These are phyloP conservation scores for Anolis sagrei DNA, from an alignment of 2,113 vertebrate genomes.

Conservation along the genomic window DNA sequence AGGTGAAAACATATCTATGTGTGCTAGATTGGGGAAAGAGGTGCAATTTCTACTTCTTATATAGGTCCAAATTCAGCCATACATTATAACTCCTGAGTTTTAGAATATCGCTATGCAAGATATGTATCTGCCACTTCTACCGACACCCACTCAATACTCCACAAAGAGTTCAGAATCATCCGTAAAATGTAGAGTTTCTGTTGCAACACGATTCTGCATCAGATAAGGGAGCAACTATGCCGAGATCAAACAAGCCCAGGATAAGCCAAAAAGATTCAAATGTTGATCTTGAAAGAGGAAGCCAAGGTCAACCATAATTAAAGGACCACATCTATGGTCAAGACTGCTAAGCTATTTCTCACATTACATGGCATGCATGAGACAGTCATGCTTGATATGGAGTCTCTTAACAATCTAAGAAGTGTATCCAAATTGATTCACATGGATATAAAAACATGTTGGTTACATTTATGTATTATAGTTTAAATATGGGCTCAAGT, in stretches of 20 bases:
- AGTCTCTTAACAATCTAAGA: too few relatives aligned
- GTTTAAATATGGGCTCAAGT: too few relatives aligned
- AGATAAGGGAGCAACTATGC: not conserved
- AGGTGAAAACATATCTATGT: not conserved
- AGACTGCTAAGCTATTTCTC: not conserved
- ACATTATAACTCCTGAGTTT: not conserved
- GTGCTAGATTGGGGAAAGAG: not conserved
- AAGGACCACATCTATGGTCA: not conserved
- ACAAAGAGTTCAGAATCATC: not conserved
- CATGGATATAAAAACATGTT: not conserved
- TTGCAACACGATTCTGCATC: not conserved
- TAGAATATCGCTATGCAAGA: not conserved
- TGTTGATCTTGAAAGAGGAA: not conserved
- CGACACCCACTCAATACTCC: not conserved
- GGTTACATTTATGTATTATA: too few relatives aligned
- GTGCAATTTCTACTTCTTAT: not conserved
- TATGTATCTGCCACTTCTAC: not conserved
- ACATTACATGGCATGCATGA: not conserved
- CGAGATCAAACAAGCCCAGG: not conserved
- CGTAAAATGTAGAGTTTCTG: not conserved
- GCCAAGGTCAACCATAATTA: not conserved
- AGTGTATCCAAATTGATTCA: not conserved
- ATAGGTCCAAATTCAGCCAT: not conserved
- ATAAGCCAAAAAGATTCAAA: not conserved
- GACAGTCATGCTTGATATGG: too few relatives aligned